Base-by-base conservation (phyloP, 2,888 invertebrate species). In the Leptinotarsa tumamoca region DNA sequence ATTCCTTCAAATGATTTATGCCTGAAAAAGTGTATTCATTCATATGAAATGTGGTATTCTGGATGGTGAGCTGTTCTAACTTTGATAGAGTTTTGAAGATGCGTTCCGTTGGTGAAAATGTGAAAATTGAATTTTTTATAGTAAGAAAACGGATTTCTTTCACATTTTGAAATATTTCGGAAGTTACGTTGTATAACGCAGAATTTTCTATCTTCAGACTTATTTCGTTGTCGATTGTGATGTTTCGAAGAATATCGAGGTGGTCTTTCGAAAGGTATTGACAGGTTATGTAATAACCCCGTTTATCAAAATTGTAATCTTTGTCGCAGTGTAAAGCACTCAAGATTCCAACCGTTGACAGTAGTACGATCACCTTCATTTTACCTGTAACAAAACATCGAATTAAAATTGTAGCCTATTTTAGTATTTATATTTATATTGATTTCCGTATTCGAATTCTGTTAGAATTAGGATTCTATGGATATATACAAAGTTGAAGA, bases 251-350 rank as follows among this genome's bases (percentile, higher is more conserved):
- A 43, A 87, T 82, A 15, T 80, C 69, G 14, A 82, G 77, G 77
- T 84, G 83, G 56, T 81, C 74, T 78, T 81, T 79, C 68, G 81
- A 80, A 56, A 83, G 82, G n/a, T 78, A 80, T 18, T 83, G 83
- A 80, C 88, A 88, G 68, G 75, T 83, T 50, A 88, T 85, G 73
- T 87, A 85, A 80, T 86, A 86, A 10, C 87, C 87, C 74, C 86
- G 80, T 49, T 85, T 83, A 78, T 86, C 84, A 78, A 87, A 88
- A 14, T 83, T 84, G 77, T 87, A 84, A 58, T 85, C 83, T 79
- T 86, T 87, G 66, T 83, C 84, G 76, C 87, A 87, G 67, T 83
- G 81, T 17, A 82, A 79, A 21, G 78, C 79, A 21, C 78, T 69
- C 14, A 80, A 51, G 61, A 77, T 73, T 52, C 73, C 67, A n/a